Conservation (phyloP, 2,113 vertebrate genomes). For the Mormyrus lacerda region DNA sequence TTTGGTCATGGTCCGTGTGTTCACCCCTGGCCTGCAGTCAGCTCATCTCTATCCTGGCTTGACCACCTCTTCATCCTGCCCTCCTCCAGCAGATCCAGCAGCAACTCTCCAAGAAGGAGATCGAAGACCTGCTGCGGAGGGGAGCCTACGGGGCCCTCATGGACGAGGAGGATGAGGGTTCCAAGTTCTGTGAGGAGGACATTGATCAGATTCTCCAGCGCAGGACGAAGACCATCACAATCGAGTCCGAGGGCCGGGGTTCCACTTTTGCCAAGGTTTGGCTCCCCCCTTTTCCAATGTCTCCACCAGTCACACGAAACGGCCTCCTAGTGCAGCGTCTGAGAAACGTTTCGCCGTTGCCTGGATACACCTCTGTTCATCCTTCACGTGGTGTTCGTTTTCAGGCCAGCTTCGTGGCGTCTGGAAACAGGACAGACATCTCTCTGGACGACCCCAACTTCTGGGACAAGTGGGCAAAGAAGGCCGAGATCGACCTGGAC, state of each 20-base stretch:
- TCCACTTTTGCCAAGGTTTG: slow-evolving; percentile 95
- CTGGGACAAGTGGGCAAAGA: slow-evolving; percentile 99
- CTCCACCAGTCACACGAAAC: neutral
- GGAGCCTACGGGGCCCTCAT: slow-evolving; percentile 97
- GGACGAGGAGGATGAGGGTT: slow-evolving; percentile 98
- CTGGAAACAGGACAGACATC: slow-evolving; percentile 97
- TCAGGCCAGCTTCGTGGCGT: slow-evolving; percentile 97
- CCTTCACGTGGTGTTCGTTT: slow-evolving; percentile 38
- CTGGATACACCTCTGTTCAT: neutral
- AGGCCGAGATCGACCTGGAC: slow-evolving; percentile 93
- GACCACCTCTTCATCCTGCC: neutral
- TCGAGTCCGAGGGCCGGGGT: slow-evolving; percentile 93
- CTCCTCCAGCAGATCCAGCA: slow-evolving; percentile 70
- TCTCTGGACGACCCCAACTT: slow-evolving; percentile 98
- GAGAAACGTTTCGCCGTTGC: neutral
- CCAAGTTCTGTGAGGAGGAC: slow-evolving; percentile 97
- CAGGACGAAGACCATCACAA: slow-evolving; percentile 95
- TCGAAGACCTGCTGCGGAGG: slow-evolving; percentile 87
- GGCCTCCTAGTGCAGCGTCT: neutral
- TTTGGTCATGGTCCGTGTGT: too few species aligned
- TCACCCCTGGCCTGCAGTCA: neutral
- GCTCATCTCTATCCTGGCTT: neutral
- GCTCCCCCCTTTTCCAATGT: neutral
- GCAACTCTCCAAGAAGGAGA: slow-evolving; percentile 96
- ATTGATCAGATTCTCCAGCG: slow-evolving; percentile 96